Evolutionary conservation across 2,113 vertebrate genomes (phyloP), one percentile per base, ranked within the genome.

Genomic region (Passer domesticus): DNA sequence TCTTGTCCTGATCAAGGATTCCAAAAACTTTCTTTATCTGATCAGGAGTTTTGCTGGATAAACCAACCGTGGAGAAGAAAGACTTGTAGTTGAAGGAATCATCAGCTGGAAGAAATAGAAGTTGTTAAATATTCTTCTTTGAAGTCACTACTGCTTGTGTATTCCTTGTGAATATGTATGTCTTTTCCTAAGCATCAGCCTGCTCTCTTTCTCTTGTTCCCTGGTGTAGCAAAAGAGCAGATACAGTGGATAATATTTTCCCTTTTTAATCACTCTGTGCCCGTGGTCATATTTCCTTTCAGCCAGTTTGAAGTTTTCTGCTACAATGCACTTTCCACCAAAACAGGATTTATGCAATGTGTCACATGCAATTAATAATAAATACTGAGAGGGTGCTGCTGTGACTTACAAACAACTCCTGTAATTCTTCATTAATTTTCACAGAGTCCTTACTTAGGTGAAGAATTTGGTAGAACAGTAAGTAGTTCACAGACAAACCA

Each of bases 1-100:
- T 98, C 97, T 97, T 97, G 97, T 99, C 98, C 97, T 98, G 98
- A 96, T 99, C 99, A 95, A 99, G 98, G 96, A 98, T 94, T 12
- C 60, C 88, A 75, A 99, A 99, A 74, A 98, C 98, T 94, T 96
- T 97, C 97, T 98, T 98, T 96, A 98, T 89, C 9, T 98, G 96
- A 25, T 97, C 98, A 1, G 94, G 25, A 24, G 96, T 95, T 97
- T 98, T 99, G 96, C 53, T 95, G 44, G 97, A 11, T 96, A 98
- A 97, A 58, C 98, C 98, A 64, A 98, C 97, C 96, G 86, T 98
- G 47, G 93, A 92, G 63, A 99, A 99, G 98, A 99, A 98, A 2
- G 82, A 91, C 96, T 98, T 98, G 96, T 98, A 83, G 66, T 98
- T 96, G 97, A 99, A 99, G 62, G 98, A 98, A 67, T 98, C 98